Evolutionary conservation across 2,113 vertebrate genomes (phyloP).

Genomic region (Catharus fuscescens): DNA sequence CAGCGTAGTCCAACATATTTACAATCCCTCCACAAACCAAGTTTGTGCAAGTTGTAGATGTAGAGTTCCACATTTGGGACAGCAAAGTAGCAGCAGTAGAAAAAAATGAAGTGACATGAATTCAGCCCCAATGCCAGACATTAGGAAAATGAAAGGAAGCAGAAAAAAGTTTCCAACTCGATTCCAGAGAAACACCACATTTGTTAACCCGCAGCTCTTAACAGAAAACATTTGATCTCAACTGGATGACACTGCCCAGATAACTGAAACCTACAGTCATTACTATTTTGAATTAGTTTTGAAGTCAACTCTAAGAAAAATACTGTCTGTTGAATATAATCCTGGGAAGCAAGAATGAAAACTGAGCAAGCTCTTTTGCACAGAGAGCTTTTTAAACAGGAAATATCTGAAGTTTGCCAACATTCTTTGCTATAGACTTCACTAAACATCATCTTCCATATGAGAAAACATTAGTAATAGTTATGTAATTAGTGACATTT

Average conservation of each 20-base stretch:
- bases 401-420: conserved; percentile 8
- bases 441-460: background rate
- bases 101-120: background rate
- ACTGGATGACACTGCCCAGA: background rate
- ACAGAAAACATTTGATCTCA: background rate
- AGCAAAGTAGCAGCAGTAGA: background rate
- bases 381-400: conserved; percentile 15
- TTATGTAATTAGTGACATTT: conserved; percentile 17
- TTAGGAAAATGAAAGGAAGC: background rate
- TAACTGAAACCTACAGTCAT: background rate
- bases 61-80: background rate
- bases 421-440: conserved; percentile 15
- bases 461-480: conserved; percentile 23
- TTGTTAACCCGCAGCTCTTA: background rate
- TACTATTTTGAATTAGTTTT: background rate
- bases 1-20: background rate
- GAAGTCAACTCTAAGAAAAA: background rate
- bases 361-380: background rate
- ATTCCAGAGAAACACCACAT: background rate
- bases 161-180: background rate
- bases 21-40: conserved; percentile 5
- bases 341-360: background rate
- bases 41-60: background rate
- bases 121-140: background rate
- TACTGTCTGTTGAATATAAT: background rate